Evolutionary conservation across 2,113 vertebrate genomes (phyloP), one percentile per base, ranked within the genome.

Genomic region (Pterocles burchelli): DNA sequence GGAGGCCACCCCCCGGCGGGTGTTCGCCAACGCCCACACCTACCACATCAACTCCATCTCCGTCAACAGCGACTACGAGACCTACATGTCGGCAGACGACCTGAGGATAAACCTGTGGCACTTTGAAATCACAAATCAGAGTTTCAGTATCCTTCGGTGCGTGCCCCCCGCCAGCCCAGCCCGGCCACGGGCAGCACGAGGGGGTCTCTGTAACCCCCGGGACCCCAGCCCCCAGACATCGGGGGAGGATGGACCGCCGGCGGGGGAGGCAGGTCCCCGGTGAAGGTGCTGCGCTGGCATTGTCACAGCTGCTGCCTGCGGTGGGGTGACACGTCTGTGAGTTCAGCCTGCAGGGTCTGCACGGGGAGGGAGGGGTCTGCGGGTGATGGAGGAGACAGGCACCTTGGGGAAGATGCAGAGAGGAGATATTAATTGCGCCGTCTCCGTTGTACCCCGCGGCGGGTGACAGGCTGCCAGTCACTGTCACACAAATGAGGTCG

Each of bases 1-100:
- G 80, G 99, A 99, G 96, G 99, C 99, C 63, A 99, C 98, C 34
- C 99, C 99, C 0, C 97, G 99, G 51, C 97, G 99, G 66, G 98
- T 99, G 21, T 99, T 99, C 82, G 99, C 99, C 98, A 99, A 99
- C 0, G 99, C 99, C 1, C 99, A 99, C 93, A 99, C 99, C 15
- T 99, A 99, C 97, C 99, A 99, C 98, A 99, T 99, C 98, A 99
- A 99, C 98, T 99, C 99, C 97, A 99, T 99, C 98, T 99, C 99
- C 0, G 99, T 99, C 97, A 99, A 99, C 98, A 99, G 99, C 1
- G 99, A 99, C 98, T 99, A 99, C 15, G 99, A 99, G 97, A 99
- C 99, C 43, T 99, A 98, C 98, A 99, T 99, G 99, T 99, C 99
- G 9, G 99, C 99, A 0, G 99, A 99, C 7, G 99, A 99, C 98